Percentiles rank a stretch among this genome's conserved stretches.
Evolutionary conservation across 1,140 invertebrate genomes (phyloP).

Genomic region (Drosophila lacteicornis): DNA sequence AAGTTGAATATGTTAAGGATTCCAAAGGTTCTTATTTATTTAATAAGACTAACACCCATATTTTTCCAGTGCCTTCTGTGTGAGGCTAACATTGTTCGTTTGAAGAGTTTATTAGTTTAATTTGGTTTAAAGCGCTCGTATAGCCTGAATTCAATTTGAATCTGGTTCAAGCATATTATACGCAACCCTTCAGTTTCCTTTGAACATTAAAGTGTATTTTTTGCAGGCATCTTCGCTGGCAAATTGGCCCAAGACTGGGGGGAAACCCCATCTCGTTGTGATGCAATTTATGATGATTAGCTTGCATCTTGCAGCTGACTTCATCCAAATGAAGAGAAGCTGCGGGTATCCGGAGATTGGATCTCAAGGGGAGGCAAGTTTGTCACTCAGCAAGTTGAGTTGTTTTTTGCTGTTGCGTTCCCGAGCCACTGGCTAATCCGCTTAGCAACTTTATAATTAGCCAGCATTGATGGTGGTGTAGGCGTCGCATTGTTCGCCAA

Average conservation of each 20-base stretch:
- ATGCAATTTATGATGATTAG: conserved; percentile 57
- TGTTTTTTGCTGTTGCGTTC: conserved; percentile 8
- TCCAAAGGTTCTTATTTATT: not conserved
- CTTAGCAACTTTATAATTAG: conserved; percentile 78
- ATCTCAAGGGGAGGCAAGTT: conserved; percentile 5
- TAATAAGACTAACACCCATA: not conserved
- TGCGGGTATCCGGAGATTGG: conserved; percentile 14
- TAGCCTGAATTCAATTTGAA: conserved; percentile 40
- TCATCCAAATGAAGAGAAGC: conserved; percentile 24
- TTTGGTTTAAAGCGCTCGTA: conserved; percentile 25
- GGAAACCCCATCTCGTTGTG: conserved; percentile 10
- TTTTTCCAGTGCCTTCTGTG: conserved; percentile 12
- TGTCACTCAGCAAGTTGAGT: conserved; percentile 15
- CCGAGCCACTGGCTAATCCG: conserved; percentile 56
- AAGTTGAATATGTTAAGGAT: no score
- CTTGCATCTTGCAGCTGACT: conserved; percentile 49
- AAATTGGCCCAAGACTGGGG: conserved; percentile 23
- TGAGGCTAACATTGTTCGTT: conserved; percentile 13
- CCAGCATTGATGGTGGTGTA: conserved; percentile 39
- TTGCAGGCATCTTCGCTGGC: not conserved
- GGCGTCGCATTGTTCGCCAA: conserved; percentile 37
- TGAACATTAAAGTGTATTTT: conserved; percentile 5
- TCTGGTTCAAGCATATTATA: conserved; percentile 9
- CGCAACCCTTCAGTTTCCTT: conserved; percentile 30
- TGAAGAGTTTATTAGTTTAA: conserved; percentile 51